Evolutionary conservation across 1,140 invertebrate genomes (phyloP).

Genomic region (Agrypnia vestita): DNA sequence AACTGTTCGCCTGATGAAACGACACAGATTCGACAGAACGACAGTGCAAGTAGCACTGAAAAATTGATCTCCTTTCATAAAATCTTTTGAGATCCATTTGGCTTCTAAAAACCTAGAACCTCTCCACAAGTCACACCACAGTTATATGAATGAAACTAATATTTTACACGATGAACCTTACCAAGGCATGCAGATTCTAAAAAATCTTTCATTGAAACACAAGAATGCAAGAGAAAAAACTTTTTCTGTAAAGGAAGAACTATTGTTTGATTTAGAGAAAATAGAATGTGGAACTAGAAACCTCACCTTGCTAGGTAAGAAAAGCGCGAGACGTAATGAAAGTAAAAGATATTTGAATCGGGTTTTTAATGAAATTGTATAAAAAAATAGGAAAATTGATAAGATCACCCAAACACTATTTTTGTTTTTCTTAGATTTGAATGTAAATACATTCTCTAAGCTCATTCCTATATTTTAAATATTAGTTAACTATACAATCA

Average conservation of each 20-base stretch:
- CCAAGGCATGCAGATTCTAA: slow-evolving; percentile 53
- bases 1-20: slow-evolving; percentile 50
- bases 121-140: neutral
- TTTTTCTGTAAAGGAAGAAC: slow-evolving; percentile 50
- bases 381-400: slow-evolving; percentile 60
- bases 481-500: too few relatives aligned
- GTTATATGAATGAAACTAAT: slow-evolving; percentile 33
- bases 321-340: slow-evolving; percentile 45
- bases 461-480: too few relatives aligned
- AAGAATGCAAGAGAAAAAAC: slow-evolving; percentile 41
- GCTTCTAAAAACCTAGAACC: slow-evolving; percentile 44
- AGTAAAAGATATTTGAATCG: slow-evolving; percentile 56
- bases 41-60: slow-evolving; percentile 53
- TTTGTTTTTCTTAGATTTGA: too few relatives aligned
- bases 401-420: too few relatives aligned
- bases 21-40: slow-evolving; percentile 57
- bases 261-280: slow-evolving; percentile 50
- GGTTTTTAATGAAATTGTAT: slow-evolving; percentile 54
- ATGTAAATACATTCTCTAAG: too few relatives aligned
- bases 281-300: slow-evolving; percentile 31
- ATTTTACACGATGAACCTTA: slow-evolving; percentile 49
- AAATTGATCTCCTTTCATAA: slow-evolving; percentile 56
- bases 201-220: slow-evolving; percentile 47
- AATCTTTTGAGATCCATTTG: slow-evolving; percentile 50
- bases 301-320: slow-evolving; percentile 41